Conservation (phyloP, 1,140 invertebrate genomes). For the Vanessa tameamea region DNA sequence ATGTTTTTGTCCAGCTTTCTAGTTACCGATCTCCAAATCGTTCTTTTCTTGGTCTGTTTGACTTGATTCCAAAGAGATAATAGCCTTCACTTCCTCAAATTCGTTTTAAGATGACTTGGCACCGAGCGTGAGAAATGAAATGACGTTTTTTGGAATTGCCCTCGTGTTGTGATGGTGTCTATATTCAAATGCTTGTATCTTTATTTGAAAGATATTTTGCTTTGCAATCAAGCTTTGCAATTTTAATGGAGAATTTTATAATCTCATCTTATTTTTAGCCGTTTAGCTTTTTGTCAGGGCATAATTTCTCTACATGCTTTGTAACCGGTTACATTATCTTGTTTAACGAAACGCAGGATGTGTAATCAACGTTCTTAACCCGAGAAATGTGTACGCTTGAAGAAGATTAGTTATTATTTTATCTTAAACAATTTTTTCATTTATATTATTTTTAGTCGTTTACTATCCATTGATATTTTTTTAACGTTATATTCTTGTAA, state of each 20-base stretch:
- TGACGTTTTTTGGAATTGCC: constrained; percentile 48
- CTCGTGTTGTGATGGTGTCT: constrained; percentile 33
- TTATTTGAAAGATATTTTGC: not conserved
- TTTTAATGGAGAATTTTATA: constrained; percentile 10
- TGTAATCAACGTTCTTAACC: constrained; percentile 36
- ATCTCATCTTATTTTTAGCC: constrained; percentile 9
- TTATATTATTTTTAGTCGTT: not conserved
- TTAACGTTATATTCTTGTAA: not conserved
- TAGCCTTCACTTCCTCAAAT: constrained; percentile 69
- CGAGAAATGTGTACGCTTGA: constrained; percentile 19
- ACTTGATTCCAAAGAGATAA: constrained; percentile 70
- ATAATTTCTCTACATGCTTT: constrained; percentile 18
- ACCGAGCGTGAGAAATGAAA: constrained; percentile 66
- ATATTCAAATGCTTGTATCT: constrained; percentile 32
- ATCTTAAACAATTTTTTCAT: constrained; percentile 2
- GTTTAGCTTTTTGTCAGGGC: constrained; percentile 7
- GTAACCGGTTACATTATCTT: constrained; percentile 27
- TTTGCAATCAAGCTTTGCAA: constrained; percentile 4
- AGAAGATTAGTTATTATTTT: constrained; percentile 21
- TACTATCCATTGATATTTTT: not conserved
- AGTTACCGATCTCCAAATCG: constrained; percentile 34
- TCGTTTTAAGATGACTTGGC: constrained; percentile 66
- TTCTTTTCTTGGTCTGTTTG: constrained; percentile 62
- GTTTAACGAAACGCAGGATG: constrained; percentile 39
- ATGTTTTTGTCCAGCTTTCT: not conserved